Base-by-base conservation (phyloP, 2,888 invertebrate species). In the Dascillus cervinus region DNA sequence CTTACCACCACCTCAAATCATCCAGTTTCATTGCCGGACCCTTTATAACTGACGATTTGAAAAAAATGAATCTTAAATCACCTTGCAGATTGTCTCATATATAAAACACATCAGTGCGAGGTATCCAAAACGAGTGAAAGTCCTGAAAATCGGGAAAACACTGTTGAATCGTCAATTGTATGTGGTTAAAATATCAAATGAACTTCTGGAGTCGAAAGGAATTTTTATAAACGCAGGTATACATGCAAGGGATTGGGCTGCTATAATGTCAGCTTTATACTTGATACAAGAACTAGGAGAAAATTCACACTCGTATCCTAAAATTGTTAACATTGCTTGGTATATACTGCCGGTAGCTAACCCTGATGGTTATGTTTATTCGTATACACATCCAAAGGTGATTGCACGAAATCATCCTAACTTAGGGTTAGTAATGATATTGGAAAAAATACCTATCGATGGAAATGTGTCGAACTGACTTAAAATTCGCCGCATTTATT, bases 231-330 rank as follows among this genome's bases (percentile, higher is more conserved):
- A 79, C 39, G 76, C 69, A 23, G 73, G 72, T 1, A 73, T 77
- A 26, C 77, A 78, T 49, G 71, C 75, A 1, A 71, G 82, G 26
- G 83, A 84, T 61, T 82, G 83, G 82, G 77, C 80, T 36, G 71
- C 81, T 0, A 75, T 78, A 0, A 71, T 78, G 1, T 67, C 73
- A 0, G 77, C 76, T 0, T 64, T 80, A 1, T 82, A 77, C 55
- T 67, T 77, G 32, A 77, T 82, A 34, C 67, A 72, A 38, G 76
- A 81, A 52, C 54, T 83, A 41, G 66, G 77, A 1, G 73, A 72
- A 47, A 72, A 79, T 47, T 56, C 69, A 3, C 64, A 58, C 58
- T 9, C 62, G 70, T 23, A 59, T 82, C 1, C 56, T 79, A 22
- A 61, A 73, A 11, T 64, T 3, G 3, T n/a, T 11, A 1, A 67